These are phyloP conservation scores for Palythoa heliodiscus DNA, from an alignment of 92 coral and sea anemone species.

Conservation along the genomic window DNA sequence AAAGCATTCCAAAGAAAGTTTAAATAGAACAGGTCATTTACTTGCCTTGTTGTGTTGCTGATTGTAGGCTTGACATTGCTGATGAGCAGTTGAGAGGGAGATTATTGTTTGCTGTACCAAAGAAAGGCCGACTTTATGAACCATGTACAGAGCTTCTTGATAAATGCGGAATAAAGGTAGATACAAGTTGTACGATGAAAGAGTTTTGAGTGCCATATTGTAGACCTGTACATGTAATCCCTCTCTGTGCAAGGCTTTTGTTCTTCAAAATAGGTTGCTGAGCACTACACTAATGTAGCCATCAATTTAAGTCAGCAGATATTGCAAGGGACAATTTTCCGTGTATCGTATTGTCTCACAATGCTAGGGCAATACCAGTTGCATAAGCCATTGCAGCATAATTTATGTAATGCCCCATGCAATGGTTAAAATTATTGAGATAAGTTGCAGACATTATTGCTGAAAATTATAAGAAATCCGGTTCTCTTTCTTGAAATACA, in stretches of 20 bases:
- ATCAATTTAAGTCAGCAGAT: too few species aligned
- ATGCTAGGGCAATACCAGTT: too few species aligned
- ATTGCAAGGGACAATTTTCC: too few species aligned
- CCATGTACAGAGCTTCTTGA: constrained; percentile 49
- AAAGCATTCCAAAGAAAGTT: neutral
- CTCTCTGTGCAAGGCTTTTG: neutral
- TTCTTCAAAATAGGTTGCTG: too few species aligned
- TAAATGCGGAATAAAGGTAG: constrained; percentile 57
- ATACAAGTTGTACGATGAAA: neutral
- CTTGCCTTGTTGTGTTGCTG: neutral
- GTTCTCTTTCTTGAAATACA: too few species aligned
- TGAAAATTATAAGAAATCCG: too few species aligned
- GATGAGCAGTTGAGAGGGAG: constrained; percentile 56
- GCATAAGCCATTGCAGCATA: too few species aligned
- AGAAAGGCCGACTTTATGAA: constrained; percentile 60
- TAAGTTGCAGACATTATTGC: too few species aligned
- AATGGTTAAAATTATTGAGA: too few species aligned
- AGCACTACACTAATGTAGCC: too few species aligned
- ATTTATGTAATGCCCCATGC: too few species aligned
- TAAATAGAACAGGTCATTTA: neutral
- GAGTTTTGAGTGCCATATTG: neutral
- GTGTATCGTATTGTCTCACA: too few species aligned
- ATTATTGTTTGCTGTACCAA: constrained; percentile 56
- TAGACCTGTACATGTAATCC: neutral
- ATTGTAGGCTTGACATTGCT: constrained; percentile 39